Conservation (phyloP, 2,113 vertebrate species). For the Sturnus vulgaris region DNA sequence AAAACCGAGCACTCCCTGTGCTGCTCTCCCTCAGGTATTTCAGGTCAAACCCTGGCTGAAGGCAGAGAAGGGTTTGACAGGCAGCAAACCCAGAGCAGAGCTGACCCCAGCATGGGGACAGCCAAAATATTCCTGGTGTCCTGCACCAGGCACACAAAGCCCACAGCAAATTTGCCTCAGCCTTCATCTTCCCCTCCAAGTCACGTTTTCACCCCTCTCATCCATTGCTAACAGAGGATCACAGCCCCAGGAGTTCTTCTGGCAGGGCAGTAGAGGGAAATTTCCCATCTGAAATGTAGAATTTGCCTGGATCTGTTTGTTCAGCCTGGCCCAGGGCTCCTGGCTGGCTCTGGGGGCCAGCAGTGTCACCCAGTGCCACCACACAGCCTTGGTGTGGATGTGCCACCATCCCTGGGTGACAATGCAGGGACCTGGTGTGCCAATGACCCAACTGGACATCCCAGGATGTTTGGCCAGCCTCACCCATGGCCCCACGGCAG, state of each 20-base stretch:
- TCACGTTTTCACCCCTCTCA: background rate
- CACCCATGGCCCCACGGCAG: accelerated
- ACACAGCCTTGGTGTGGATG: accelerated
- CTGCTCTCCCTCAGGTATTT: background rate
- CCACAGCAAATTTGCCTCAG: accelerated
- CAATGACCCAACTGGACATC: background rate
- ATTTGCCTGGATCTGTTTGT: background rate
- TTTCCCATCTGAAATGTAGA: background rate
- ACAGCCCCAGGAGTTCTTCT: background rate
- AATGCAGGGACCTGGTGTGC: accelerated
- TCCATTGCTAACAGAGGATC: accelerated
- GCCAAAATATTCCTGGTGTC: accelerated
- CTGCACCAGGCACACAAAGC: background rate
- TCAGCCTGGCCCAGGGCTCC: background rate
- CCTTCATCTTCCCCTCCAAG: background rate
- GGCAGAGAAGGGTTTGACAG: background rate
- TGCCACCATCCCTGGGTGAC: background rate
- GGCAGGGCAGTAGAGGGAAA: background rate
- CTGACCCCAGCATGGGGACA: background rate
- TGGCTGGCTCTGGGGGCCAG: accelerated
- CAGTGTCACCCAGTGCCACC: background rate
- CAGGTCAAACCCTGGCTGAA: background rate
- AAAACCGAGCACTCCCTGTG: background rate
- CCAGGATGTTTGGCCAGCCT: background rate
- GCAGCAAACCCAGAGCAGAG: background rate